Conservation (phyloP, 1,140 invertebrate species). For the Drosophila micromelanica region DNA sequence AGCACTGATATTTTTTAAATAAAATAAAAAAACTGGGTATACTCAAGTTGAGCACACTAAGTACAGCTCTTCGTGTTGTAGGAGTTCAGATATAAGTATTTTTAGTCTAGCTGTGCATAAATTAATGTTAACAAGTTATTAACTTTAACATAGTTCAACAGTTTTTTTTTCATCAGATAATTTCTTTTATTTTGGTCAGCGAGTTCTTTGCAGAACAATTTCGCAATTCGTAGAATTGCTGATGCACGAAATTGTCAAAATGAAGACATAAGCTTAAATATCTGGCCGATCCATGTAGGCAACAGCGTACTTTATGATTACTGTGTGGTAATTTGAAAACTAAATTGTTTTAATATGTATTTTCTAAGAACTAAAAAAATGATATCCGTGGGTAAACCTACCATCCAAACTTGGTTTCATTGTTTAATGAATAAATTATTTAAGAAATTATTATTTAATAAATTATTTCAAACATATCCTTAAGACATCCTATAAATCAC, state of each 20-base stretch:
- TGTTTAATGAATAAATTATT: slow-evolving; percentile 19
- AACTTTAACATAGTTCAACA: slow-evolving; percentile 38
- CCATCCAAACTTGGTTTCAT: slow-evolving; percentile 45
- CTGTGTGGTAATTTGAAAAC: background rate
- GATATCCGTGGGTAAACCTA: slow-evolving; percentile 18
- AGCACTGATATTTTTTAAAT: background rate
- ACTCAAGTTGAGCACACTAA: background rate
- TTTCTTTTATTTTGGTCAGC: slow-evolving; percentile 43
- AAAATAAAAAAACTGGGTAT: background rate
- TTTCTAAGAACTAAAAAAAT: slow-evolving; percentile 1
- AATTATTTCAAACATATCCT: slow-evolving; percentile 15
- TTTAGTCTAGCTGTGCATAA: slow-evolving; percentile 24
- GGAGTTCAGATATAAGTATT: slow-evolving; percentile 25
- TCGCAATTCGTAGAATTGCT: slow-evolving; percentile 61
- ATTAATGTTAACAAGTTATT: slow-evolving; percentile 45
- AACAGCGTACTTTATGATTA: background rate
- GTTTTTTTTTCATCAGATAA: slow-evolving; percentile 13
- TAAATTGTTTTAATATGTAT: slow-evolving; percentile 6
- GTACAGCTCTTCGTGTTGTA: slow-evolving; percentile 8
- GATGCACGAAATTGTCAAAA: slow-evolving; percentile 45
- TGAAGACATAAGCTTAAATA: slow-evolving; percentile 6
- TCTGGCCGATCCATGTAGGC: background rate
- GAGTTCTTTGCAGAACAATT: slow-evolving; percentile 51
- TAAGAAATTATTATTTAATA: slow-evolving; percentile 2
- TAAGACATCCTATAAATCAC: background rate